phyloP scores from a whole-genome alignment of 1,140 invertebrate genomes.

The Pemphigus obesinymphae region DNA sequence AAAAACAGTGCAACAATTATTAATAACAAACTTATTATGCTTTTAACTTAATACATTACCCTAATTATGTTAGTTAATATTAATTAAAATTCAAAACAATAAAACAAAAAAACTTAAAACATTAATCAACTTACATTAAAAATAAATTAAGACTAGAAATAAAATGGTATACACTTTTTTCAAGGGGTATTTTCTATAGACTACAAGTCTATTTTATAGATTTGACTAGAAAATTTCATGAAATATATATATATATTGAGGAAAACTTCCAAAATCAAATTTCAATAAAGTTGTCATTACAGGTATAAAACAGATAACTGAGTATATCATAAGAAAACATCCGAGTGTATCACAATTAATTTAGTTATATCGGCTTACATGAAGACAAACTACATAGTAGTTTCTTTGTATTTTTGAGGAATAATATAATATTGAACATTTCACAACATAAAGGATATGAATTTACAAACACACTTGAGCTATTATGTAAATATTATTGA shows the following conservation, averaged over 20 bases:
- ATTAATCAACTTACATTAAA: not conserved
- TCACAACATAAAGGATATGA: no score
- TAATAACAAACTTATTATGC: not conserved
- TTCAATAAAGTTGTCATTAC: no score
- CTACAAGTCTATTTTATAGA: not conserved
- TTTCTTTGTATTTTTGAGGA: not conserved
- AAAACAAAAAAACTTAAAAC: not conserved
- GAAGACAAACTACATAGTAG: no score
- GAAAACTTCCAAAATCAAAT: no score
- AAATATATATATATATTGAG: no score
- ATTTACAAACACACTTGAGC: no score
- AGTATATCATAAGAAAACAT: no score
- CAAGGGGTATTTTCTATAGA: not conserved
- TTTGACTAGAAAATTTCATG: not conserved
- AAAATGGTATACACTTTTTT: not conserved
- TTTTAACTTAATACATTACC: not conserved
- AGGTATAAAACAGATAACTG: no score
- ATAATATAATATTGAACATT: not conserved
- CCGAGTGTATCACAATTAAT: no score
- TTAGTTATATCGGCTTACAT: no score
- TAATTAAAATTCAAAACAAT: not conserved
- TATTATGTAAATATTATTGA: no score
- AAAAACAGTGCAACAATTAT: slow-evolving; percentile 7
- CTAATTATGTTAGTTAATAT: not conserved
- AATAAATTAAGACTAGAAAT: not conserved